A percentile compares a stretch with the other conserved stretches of the same genome.
These are phyloP conservation scores for Esox masquinongy DNA, from an alignment of 2,797 vertebrate species.

Conservation along the genomic window DNA sequence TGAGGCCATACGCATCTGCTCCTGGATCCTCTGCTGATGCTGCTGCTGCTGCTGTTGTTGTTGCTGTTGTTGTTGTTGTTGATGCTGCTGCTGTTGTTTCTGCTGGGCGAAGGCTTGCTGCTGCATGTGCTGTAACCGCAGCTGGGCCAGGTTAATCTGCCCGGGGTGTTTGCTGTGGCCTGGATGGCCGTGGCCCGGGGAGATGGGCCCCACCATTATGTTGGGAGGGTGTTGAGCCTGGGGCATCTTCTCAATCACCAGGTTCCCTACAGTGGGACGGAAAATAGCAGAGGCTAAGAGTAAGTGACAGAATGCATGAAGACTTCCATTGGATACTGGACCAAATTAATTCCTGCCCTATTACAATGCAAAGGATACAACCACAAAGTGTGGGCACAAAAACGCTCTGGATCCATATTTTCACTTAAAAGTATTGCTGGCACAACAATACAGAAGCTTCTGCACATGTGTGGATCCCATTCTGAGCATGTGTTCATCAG, in stretches of 20 bases:
- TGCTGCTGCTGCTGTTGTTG: constrained; percentile 85
- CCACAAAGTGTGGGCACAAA: neutral
- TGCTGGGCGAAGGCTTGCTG: constrained; percentile 89
- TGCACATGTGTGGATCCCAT: no score
- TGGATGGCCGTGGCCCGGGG: constrained; percentile 85
- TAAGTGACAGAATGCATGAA: neutral
- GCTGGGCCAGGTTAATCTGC: constrained; percentile 97
- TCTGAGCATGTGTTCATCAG: no score
- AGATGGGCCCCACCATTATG: constrained; percentile 86
- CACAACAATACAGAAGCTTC: no score
- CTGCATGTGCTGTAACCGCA: constrained; percentile 96
- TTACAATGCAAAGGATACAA: neutral
- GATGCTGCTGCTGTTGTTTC: constrained; percentile 81
- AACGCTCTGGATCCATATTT: neutral
- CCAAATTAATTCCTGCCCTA: neutral
- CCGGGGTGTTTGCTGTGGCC: constrained; percentile 81
- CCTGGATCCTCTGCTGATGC: constrained; percentile 90
- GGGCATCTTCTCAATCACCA: constrained; percentile 94
- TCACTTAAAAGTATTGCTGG: no score
- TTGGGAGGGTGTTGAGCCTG: constrained; percentile 83
- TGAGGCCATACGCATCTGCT: constrained; percentile 87
- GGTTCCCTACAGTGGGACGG: constrained; percentile 80
- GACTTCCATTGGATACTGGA: neutral
- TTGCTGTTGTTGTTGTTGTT: constrained; percentile 86
- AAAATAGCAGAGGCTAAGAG: neutral